Conservation (phyloP, 2,888 invertebrate species). For the Bhutanitis thaidina region DNA sequence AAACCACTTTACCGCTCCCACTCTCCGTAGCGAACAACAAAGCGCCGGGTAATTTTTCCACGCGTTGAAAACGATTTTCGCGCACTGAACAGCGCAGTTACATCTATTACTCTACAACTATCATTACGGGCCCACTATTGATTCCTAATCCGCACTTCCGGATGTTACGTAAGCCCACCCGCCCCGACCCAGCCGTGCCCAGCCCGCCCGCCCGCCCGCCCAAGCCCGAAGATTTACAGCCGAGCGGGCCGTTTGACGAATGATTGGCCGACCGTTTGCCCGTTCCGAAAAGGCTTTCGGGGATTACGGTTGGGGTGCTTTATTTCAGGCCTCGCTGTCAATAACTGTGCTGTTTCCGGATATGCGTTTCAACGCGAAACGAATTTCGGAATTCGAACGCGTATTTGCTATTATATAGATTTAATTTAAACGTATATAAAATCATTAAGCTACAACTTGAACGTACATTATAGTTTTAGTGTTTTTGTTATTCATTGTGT, state of each 20-base stretch:
- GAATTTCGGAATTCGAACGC: too few relatives aligned
- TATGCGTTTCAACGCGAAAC: neutral
- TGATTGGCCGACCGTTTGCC: slow-evolving; percentile 64
- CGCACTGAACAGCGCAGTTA: slow-evolving; percentile 65
- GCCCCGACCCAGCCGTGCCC: slow-evolving; percentile 28
- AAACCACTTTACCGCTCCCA: neutral
- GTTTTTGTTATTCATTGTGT: too few relatives aligned
- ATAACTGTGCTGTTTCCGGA: slow-evolving; percentile 8
- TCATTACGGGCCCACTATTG: slow-evolving; percentile 78
- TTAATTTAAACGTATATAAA: too few relatives aligned
- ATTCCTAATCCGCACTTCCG: slow-evolving; percentile 81
- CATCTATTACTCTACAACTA: slow-evolving; percentile 72
- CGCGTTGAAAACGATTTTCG: slow-evolving; percentile 28
- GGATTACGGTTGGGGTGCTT: slow-evolving; percentile 15
- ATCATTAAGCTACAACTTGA: too few relatives aligned
- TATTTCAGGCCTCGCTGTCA: slow-evolving; percentile 14
- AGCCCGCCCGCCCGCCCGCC: slow-evolving; percentile 29
- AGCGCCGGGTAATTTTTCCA: neutral
- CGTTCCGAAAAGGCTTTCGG: slow-evolving; percentile 16
- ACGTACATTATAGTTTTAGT: too few relatives aligned
- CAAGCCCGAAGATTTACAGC: slow-evolving; percentile 61
- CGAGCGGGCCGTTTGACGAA: slow-evolving; percentile 68
- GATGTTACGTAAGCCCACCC: slow-evolving; percentile 68
- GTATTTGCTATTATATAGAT: too few relatives aligned
- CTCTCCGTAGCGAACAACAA: too few relatives aligned